These are phyloP conservation scores for Picus viridis DNA, from an alignment of 2,797 vertebrate species.

Conservation along the genomic window DNA sequence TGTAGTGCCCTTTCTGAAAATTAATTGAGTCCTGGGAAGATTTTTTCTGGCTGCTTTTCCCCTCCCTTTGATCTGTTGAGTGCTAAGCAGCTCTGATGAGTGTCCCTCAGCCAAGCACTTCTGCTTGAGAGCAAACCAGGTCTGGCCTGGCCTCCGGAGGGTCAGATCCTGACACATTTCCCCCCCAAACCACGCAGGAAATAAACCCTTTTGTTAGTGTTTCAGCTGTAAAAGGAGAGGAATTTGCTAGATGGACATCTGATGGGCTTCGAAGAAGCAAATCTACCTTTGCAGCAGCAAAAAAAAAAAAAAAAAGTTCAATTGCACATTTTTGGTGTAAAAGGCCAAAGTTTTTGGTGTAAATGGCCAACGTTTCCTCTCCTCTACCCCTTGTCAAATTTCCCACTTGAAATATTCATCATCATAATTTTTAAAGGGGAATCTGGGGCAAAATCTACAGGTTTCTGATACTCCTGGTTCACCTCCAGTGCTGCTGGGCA, in stretches of 20 bases:
- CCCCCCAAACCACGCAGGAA: background rate
- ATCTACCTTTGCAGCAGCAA: background rate
- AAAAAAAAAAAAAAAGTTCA: background rate
- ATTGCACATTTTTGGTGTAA: background rate
- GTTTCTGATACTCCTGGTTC: background rate
- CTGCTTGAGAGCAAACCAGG: conserved; percentile 34
- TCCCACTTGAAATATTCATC: background rate
- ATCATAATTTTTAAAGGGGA: background rate
- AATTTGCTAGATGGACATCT: background rate
- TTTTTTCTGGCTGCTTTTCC: conserved; percentile 16
- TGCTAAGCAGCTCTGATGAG: conserved; percentile 21
- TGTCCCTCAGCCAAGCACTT: conserved; percentile 7
- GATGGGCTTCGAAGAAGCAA: background rate
- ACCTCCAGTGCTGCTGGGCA: background rate
- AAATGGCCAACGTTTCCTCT: background rate
- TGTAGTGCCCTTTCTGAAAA: background rate
- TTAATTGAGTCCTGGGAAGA: background rate
- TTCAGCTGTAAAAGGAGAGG: background rate
- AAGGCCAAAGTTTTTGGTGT: background rate
- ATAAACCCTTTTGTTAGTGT: background rate
- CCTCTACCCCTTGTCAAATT: background rate
- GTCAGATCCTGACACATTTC: background rate
- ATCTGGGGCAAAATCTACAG: background rate
- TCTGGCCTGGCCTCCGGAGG: background rate
- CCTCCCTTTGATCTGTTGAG: conserved; percentile 27